Base-by-base conservation (phyloP, 2,888 invertebrate genomes). In the Spodoptera picta region DNA sequence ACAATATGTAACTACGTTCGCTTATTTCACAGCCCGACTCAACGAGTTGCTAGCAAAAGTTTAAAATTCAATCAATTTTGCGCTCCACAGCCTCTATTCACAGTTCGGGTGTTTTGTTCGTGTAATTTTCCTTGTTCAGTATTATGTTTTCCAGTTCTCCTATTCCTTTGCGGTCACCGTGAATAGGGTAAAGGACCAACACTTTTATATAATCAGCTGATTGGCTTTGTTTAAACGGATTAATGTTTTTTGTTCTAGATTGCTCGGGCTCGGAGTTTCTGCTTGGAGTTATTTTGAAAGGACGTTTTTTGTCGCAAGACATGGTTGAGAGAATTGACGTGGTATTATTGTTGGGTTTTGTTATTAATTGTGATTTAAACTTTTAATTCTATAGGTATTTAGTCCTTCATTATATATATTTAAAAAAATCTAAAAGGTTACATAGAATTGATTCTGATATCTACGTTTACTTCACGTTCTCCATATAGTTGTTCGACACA, bases 61-160 rank as follows among this genome's bases (percentile, higher is more conserved):
- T 88, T 87, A 86, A 86, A 88, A 89, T 88, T 88, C 85, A 88
- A 89, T 90, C 87, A 89, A 89, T 89, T 89, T 87, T 77, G 79
- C 82, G 85, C 83, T 83, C 79, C 74, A 73, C 77, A 72, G 82
- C 75, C 74, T 69, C 80, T 75, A 82, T 82, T 84, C 79, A 80
- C 79, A 73, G 84, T 79, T 74, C 61, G 70, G 65, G 54, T 73
- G 77, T 84, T 84, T 86, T 80, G 78, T 78, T 82, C 79, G 72
- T 80, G 75, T 79, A 79, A 83, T 82, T 86, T 76, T 75, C 73
- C 65, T 66, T 78, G 72, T 62, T 60, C 57, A 44, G 59, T 76
- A 62, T 79, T 64, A 70, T 75, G 73, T 79, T 78, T 72, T 57
- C 57, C 50, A 51, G 60, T 60, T 75, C 64, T 60, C 50, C 31